Percentiles rank a stretch among this genome's conserved stretches.
Evolutionary conservation across 1,140 invertebrate species (phyloP).

Genomic region (Brachionus rubens): DNA sequence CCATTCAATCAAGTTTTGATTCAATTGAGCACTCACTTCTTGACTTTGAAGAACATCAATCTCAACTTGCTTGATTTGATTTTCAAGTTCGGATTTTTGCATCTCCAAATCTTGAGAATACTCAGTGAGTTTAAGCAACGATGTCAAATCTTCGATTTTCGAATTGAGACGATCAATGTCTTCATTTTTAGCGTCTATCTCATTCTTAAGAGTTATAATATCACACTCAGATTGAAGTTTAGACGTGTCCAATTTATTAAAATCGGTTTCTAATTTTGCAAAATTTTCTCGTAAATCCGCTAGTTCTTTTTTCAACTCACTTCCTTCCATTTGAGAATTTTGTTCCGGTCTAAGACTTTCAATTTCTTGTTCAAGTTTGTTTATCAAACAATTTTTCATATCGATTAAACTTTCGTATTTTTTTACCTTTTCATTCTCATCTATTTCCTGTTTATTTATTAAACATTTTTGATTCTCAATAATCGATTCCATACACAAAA

Average conservation of each 20-base stretch:
- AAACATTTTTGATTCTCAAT: too few species aligned
- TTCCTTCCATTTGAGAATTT: too few species aligned
- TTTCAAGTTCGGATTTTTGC: neutral
- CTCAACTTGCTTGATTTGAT: neutral
- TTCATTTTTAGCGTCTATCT: constrained; percentile 3
- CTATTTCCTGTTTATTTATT: too few species aligned
- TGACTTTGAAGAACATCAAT: neutral
- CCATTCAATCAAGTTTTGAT: neutral
- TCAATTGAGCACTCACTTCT: neutral
- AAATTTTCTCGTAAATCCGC: neutral
- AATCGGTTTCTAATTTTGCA: neutral
- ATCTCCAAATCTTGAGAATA: neutral
- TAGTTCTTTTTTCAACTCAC: neutral
- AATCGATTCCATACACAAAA: too few species aligned
- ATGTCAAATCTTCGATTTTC: neutral
- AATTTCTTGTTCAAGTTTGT: neutral
- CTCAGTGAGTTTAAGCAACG: neutral
- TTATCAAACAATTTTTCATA: neutral
- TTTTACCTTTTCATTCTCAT: too few species aligned
- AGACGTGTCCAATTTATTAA: constrained; percentile 1
- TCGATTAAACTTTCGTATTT: too few species aligned
- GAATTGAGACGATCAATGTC: neutral
- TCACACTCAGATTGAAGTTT: constrained; percentile 44
- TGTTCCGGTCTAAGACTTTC: too few species aligned
- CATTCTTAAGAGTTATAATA: constrained; percentile 4